Evolutionary conservation across 1,140 invertebrate genomes (phyloP), one percentile per base, ranked within the genome.

Genomic region (Pomacea maculata): DNA sequence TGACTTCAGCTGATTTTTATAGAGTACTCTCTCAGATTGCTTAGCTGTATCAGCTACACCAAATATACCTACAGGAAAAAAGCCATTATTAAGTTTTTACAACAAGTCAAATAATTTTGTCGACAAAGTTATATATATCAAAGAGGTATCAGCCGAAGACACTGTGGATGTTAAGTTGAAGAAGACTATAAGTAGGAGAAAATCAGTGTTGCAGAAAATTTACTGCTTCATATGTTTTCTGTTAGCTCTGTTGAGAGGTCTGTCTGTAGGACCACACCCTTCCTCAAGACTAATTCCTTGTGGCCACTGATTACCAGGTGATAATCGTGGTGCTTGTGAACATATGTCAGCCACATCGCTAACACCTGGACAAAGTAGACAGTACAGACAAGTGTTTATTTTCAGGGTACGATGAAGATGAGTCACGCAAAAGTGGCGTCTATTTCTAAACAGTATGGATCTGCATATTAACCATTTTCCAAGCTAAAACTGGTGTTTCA

Each of bases 161-260:
- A 45, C 34, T 45, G 6, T 45, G 34, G 6, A 0, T 45, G 34
- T 45, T 45, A 45, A 4, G 34, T 45, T 45, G 34, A 45, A 61
- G 57, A 57, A 14, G 14, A 57, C 9, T 57, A 57, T 14, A 57
- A 57, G 14, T 57, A 57, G 9, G 9, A 57, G 9, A 61, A 11
- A 14, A 61, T 17, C 11, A 1, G 15, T 2, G 11, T 61, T 61
- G 9, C 57, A 73, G 8, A 14, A 73, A 1, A 25, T 73, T 64
- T 57, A 81, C 83, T 71, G 75, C 52, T 79, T 64, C 80, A 83
- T 81, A 21, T 81, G 54, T n/a, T 75, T 55, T 17, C 71, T 57
- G 65, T 81, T 79, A n/a, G 73, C 75, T 34, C 77, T 79, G 25
- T 57, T 54, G 19, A 81, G 75, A 9, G 4, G 15, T 57, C 77